A percentile compares a stretch with the other conserved stretches of the same genome.
These are phyloP conservation scores for Ovis canadensis DNA, from an alignment of 2,113 vertebrate species.

Conservation along the genomic window DNA sequence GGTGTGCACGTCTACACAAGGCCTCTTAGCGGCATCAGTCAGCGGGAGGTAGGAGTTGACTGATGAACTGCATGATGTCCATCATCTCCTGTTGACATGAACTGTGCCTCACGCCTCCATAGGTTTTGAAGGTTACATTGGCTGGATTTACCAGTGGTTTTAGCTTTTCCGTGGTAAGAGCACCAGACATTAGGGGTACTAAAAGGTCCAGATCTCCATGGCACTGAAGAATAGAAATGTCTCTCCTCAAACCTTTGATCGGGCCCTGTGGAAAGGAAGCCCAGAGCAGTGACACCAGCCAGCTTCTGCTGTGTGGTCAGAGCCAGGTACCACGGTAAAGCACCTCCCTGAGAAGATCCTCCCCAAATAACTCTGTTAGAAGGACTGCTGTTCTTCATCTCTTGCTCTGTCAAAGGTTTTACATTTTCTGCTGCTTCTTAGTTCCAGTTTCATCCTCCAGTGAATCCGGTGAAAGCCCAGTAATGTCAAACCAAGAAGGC, in stretches of 20 bases:
- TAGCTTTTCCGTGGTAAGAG: not conserved
- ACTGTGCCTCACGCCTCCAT: conserved; percentile 90
- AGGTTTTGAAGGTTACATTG: conserved; percentile 68
- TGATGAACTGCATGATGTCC: conserved; percentile 94
- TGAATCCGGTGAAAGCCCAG: not conserved
- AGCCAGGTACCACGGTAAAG: fast-evolving
- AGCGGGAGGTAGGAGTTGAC: conserved; percentile 91
- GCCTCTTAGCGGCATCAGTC: conserved; percentile 78
- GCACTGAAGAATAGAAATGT: conserved; percentile 92
- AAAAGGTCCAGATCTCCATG: conserved; percentile 92
- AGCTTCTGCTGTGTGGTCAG: conserved; percentile 86
- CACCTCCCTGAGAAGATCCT: not conserved
- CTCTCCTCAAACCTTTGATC: conserved; percentile 87
- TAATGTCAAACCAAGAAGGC: not conserved
- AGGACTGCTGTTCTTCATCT: not conserved
- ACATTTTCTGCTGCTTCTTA: not conserved
- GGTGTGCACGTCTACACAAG: conserved; percentile 77
- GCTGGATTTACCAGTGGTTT: not conserved
- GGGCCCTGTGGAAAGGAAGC: conserved; percentile 90
- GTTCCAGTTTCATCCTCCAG: not conserved
- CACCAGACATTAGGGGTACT: conserved; percentile 81
- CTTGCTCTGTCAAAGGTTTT: not conserved
- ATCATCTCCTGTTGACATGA: conserved; percentile 95
- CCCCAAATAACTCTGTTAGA: not conserved
- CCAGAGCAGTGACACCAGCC: conserved; percentile 91